phyloP scores from a whole-genome alignment of 2,797 vertebrate genomes.

The Pangasius macronema region DNA sequence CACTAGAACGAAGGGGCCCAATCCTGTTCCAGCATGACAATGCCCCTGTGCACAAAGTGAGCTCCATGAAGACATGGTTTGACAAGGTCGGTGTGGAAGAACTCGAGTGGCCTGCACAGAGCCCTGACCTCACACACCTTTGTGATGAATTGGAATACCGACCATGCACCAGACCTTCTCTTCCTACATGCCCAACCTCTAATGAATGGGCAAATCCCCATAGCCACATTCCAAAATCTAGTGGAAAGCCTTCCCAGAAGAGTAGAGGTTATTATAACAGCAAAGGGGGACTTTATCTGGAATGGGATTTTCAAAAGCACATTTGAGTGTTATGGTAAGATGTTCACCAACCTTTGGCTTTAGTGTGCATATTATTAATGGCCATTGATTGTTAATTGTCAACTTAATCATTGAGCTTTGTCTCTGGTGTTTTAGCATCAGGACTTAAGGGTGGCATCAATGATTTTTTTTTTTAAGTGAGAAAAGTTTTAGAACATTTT shows the following conservation, averaged over 20 bases:
- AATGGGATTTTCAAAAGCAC: not conserved
- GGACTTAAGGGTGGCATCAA: not conserved
- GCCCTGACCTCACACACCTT: not conserved
- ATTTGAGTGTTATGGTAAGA: not conserved
- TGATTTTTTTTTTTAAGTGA: not conserved
- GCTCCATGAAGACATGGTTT: not conserved
- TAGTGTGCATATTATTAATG: not conserved
- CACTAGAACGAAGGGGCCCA: not conserved
- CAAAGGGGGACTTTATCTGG: not conserved
- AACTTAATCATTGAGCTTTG: not conserved
- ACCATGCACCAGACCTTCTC: not conserved
- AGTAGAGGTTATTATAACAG: not conserved
- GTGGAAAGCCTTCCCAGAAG: not conserved
- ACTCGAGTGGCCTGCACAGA: not conserved
- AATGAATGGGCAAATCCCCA: not conserved
- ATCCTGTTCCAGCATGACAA: not conserved
- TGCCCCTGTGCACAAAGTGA: not conserved
- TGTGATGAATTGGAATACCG: not conserved
- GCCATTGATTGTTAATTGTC: not conserved
- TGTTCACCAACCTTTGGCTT: not conserved
- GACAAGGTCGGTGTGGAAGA: not conserved
- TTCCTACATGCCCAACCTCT: not conserved
- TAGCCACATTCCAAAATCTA: not conserved
- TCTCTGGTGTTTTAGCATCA: not conserved
- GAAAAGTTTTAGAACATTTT: not conserved